Evolutionary conservation across 1,140 invertebrate species (phyloP), one percentile per base, ranked within the genome.

Genomic region (Panagrolaimus sp.): DNA sequence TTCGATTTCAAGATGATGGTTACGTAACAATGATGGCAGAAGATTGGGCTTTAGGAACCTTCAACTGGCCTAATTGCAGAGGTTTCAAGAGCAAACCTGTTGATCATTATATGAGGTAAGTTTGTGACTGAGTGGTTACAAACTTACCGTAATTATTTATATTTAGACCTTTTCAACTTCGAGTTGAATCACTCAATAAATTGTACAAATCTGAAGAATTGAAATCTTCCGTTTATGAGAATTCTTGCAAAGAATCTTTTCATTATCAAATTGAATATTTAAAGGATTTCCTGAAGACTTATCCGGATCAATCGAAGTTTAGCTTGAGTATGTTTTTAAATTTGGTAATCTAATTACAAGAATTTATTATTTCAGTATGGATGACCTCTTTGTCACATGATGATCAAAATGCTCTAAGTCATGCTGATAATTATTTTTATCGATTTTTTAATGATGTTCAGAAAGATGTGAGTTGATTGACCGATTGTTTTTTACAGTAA

Each of bases 31-130:
- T 72, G 71, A 72, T 72, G 48, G 17, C 14, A 12, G 47, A 73
- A 24, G 48, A 74, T 24, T 58, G 52, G 69, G 71, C 65, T 43
- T 8, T 38, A 8, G 72, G 72, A 7, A 3, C n/a, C n/a, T n/a
- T n/a, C n/a, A 73, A 69, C 10, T 73, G 64, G 71, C 72, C 72
- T 6, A 43, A 67, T 32, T 73, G 72, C 65, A 68, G 12, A 14
- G 72, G 72, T 1, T 74, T 73, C 32, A 38, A 4, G 14, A 45
- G 21, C 9, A 43, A 15, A 0, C 4, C 52, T 58, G 65, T 44
- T 2, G 66, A 73, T 62, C 72, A 73, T 64, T 69, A 62, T 65
- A 69, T 70, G 65, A 72, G 45, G 72, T 75, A 48, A 32, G 72
- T 47, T 48, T 24, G 26, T n/a, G 7, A 1, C 21, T 21, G 7